Percentiles rank a stretch among this genome's conserved stretches.
phyloP scores from a whole-genome alignment of 2,888 invertebrate species.

The Eupithecia abbreviata region DNA sequence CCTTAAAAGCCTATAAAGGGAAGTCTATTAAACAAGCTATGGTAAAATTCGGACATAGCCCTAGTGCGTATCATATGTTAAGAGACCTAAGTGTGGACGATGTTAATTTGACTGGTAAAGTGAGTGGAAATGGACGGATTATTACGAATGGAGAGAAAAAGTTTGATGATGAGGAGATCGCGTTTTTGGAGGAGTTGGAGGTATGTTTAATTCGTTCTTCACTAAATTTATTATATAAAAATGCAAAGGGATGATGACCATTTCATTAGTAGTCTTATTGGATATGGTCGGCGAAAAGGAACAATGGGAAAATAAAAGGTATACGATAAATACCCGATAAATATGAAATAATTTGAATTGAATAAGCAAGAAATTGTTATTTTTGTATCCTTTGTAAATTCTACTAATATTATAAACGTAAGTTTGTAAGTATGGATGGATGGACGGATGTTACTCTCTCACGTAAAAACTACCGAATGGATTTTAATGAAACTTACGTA shows the following conservation, averaged over 20 bases:
- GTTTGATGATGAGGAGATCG: slow-evolving; percentile 63
- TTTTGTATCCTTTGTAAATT: too few relatives aligned
- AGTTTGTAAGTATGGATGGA: too few relatives aligned
- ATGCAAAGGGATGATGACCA: background rate
- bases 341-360: too few relatives aligned
- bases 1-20: slow-evolving; percentile 83
- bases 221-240: background rate
- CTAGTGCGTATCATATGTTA: slow-evolving; percentile 86
- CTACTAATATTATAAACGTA: too few relatives aligned
- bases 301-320: background rate
- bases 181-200: slow-evolving; percentile 74
- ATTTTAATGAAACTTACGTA: too few relatives aligned
- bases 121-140: slow-evolving; percentile 73
- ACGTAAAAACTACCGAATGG: too few relatives aligned
- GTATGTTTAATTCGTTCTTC: slow-evolving; percentile 48
- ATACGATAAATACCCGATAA: too few relatives aligned
- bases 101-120: slow-evolving; percentile 65
- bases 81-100: slow-evolving; percentile 84
- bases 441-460: too few relatives aligned
- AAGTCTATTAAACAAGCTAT: slow-evolving; percentile 82
- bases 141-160: slow-evolving; percentile 65
- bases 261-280: background rate
- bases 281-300: background rate
- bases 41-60: slow-evolving; percentile 84
- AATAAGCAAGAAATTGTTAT: too few relatives aligned